Base-by-base conservation (phyloP, 2,888 invertebrate genomes). In the Drosophila meridiana region DNA sequence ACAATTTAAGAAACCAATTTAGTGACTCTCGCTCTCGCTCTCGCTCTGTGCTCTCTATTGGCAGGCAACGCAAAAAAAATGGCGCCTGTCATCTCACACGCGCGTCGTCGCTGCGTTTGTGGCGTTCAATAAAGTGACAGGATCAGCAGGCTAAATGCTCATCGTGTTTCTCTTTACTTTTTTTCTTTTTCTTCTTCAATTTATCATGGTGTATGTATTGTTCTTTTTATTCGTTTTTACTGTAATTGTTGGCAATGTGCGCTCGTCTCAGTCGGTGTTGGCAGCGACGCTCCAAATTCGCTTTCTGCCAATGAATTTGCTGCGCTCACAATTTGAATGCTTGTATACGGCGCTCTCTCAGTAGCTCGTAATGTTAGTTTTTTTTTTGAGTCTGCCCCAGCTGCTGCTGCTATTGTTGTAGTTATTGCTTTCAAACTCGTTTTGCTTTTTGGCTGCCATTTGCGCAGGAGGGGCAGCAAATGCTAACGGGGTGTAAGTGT, bases 71-170 rank as follows among this genome's bases (percentile, higher is more conserved):
- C 48, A 53, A 56, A 56, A 38, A 82, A 82, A 85, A 83, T 83
- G 83, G 86, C 83, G 83, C 71, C 61, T 78, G 82, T 85, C 82
- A 84, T 53, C 67, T 82, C 67, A 62, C 70, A 76, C 65, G 76
- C 78, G 78, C 71, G 79, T 76, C 67, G 59, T 47, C 66, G 32
- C 30, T 30, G 53, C 42, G 40, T 38, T 50, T 50, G 28, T 11
- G 47, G 26, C 59, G 36, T 30, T 47, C 43, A 70, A 61, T 30
- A 69, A 67, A 64, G 40, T 64, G 59, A 66, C 68, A 78, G 78
- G 78, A 78, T 78, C 78, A 62, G 61, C 40, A 67, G 73, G 28
- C 61, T 48, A 30, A 66, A 57, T 28, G 43, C 56, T 47, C 26
- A 42, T 52, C 13, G 55, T 61, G 36, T 50, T 20, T n/a, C 6